Conservation (phyloP, 2,888 invertebrate species). For the Ophion costatus region DNA sequence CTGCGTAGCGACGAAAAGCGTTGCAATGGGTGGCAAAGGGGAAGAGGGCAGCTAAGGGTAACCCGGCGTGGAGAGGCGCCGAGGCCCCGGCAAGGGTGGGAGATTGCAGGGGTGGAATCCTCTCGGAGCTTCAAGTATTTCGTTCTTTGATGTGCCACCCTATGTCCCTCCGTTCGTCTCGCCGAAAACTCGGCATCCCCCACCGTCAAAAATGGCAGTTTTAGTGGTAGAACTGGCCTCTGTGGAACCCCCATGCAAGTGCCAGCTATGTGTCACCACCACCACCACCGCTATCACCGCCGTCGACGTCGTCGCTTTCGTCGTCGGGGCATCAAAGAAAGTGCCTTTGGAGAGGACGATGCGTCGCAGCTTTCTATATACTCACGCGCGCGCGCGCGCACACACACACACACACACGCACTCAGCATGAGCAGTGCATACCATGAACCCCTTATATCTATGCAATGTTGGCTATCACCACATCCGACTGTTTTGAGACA, state of each 20-base stretch:
- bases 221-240: conserved; percentile 56
- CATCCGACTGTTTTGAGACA: no score
- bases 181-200: conserved; percentile 60
- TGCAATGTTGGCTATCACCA: neutral
- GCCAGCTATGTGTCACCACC: neutral
- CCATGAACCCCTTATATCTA: conserved; percentile 29
- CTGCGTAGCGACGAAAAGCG: neutral
- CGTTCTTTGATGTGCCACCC: conserved; percentile 82
- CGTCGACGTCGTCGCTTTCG: conserved; percentile 64
- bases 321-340: conserved; percentile 73
- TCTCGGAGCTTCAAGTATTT: conserved; percentile 80
- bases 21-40: conserved; percentile 18
- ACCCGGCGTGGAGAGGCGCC: conserved; percentile 33
- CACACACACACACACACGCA: neutral
- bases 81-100: conserved; percentile 46
- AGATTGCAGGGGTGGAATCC: conserved; percentile 74
- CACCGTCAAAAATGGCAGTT: conserved; percentile 50
- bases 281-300: conserved; percentile 28
- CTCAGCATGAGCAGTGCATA: no score
- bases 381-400: neutral
- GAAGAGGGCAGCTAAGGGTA: conserved; percentile 31
- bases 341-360: conserved; percentile 69
- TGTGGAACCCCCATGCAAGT: conserved; percentile 32
- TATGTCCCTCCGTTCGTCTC: conserved; percentile 71
- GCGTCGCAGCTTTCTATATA: conserved; percentile 52